Evolutionary conservation across 1,140 invertebrate species (phyloP).

Genomic region (Tetragnatha versicolor): DNA sequence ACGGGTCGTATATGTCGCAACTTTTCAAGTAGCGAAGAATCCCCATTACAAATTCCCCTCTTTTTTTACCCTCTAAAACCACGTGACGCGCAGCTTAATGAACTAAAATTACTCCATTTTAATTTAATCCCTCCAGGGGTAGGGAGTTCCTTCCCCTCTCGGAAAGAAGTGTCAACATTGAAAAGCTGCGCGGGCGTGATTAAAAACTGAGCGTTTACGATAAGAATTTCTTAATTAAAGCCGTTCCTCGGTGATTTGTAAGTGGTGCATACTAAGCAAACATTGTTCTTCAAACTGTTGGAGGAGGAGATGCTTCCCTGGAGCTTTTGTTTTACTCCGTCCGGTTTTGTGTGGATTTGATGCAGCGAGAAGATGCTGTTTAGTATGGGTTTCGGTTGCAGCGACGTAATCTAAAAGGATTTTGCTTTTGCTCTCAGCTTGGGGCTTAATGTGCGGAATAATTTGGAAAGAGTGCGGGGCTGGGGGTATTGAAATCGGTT

Average conservation of each 20-base stretch:
- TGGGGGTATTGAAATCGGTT: too few species aligned
- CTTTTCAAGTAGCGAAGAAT: background rate
- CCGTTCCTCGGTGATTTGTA: background rate
- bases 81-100: slow-evolving; percentile 31
- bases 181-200: slow-evolving; percentile 12
- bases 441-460: too few species aligned
- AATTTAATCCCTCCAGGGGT: slow-evolving; percentile 13
- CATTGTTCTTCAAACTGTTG: slow-evolving; percentile 8
- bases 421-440: too few species aligned
- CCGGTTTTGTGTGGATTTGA: too few species aligned
- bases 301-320: background rate
- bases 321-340: too few species aligned
- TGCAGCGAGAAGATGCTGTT: too few species aligned
- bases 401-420: too few species aligned
- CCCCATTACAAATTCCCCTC: slow-evolving; percentile 15
- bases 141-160: background rate
- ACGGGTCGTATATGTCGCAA: background rate
- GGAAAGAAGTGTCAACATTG: slow-evolving; percentile 30
- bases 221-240: slow-evolving; percentile 41
- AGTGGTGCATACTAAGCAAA: slow-evolving; percentile 13
- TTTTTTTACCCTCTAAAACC: background rate
- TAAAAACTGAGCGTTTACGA: slow-evolving; percentile 36
- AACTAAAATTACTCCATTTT: slow-evolving; percentile 26
- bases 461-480: too few species aligned
- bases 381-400: too few species aligned